phyloP scores from a whole-genome alignment of 64 coral and sea anemone genomes.

The Montipora capricornis region DNA sequence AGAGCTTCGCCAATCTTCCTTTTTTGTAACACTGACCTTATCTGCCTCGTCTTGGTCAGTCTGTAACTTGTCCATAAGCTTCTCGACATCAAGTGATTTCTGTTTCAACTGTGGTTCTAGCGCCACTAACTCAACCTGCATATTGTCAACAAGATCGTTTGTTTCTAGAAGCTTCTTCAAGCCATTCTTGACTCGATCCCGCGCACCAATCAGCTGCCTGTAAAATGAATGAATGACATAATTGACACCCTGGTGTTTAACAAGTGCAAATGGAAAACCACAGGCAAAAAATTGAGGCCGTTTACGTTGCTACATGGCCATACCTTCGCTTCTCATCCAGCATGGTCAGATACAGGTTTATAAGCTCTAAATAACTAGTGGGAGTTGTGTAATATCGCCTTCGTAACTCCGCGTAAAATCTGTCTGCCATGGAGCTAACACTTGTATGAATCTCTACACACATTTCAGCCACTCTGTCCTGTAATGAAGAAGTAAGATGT shows the following conservation, averaged over 20 bases:
- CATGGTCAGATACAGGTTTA: constrained; percentile 97
- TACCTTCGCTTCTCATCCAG: constrained; percentile 97
- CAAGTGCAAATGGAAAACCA: no score
- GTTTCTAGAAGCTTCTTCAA: constrained; percentile 97
- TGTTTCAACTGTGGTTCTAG: constrained; percentile 96
- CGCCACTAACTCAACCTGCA: constrained; percentile 96
- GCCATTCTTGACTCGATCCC: constrained; percentile 98
- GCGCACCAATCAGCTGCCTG: constrained; percentile 92
- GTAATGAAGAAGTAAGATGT: background rate
- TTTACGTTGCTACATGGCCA: no score
- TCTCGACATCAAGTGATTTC: constrained; percentile 96
- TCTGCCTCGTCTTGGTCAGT: constrained; percentile 97
- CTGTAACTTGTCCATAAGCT: constrained; percentile 99
- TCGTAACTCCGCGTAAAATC: constrained; percentile 91
- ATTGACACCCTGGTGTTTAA: no score
- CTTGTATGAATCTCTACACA: constrained; percentile 98
- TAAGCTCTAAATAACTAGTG: constrained; percentile 97
- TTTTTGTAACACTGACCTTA: constrained; percentile 54
- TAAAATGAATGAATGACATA: background rate
- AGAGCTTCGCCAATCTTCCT: background rate
- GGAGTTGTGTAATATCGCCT: constrained; percentile 98
- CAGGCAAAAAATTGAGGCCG: no score
- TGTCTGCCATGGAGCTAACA: constrained; percentile 91
- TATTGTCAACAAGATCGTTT: constrained; percentile 95
- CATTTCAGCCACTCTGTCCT: constrained; percentile 94